A percentile compares a stretch with the other conserved stretches of the same genome.
Evolutionary conservation across 2,113 vertebrate genomes (phyloP).

Genomic region (Leptobrachium ailaonicum): DNA sequence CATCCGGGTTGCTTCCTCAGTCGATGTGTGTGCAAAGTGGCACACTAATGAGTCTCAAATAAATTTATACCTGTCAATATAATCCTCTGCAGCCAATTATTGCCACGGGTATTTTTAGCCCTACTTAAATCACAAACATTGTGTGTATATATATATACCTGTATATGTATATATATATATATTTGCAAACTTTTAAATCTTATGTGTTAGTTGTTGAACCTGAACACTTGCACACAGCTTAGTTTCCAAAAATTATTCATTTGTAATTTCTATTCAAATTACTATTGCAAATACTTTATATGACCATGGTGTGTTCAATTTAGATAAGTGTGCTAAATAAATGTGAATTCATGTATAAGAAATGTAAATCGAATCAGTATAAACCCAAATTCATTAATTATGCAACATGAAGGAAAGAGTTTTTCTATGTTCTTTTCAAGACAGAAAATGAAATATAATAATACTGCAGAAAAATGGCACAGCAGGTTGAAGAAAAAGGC

Average conservation of each 20-base stretch:
- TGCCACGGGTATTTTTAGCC: no score
- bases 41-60: no score
- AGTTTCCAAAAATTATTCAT: constrained; percentile 66
- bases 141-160: no score
- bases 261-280: constrained; percentile 55
- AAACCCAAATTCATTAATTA: not conserved
- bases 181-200: no score
- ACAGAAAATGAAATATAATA: not conserved
- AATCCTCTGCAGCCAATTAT: no score
- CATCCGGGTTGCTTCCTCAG: no score
- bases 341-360: not conserved
- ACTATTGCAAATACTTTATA: not conserved
- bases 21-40: no score
- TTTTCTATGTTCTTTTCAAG: not conserved
- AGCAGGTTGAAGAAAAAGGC: not conserved
- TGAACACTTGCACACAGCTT: no score
- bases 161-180: no score
- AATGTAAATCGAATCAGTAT: constrained; percentile 9
- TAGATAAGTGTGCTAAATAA: constrained; percentile 12
- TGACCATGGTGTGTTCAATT: not conserved
- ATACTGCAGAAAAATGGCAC: not conserved
- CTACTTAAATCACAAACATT: no score
- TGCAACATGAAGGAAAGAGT: not conserved
- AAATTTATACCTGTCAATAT: no score
- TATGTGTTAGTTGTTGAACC: not conserved